Percentiles rank a stretch among this genome's conserved stretches.
Evolutionary conservation across 2,113 vertebrate genomes (phyloP).

Genomic region (Chaetura pelagica): DNA sequence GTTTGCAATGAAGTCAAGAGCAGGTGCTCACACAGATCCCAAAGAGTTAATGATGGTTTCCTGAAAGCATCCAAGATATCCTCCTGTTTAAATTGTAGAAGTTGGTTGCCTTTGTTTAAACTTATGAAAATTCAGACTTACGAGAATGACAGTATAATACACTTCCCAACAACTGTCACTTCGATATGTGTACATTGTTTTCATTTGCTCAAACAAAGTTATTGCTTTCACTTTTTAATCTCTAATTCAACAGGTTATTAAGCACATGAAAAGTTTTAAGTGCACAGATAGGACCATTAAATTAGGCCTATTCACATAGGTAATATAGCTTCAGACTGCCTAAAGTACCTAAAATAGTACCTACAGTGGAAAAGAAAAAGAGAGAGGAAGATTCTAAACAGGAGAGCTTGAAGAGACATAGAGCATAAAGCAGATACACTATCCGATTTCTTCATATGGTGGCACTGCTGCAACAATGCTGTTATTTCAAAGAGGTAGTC

Average conservation of each 20-base stretch:
- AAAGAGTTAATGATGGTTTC: neutral
- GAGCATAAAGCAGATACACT: slow-evolving; percentile 38
- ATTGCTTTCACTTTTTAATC: neutral
- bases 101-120: neutral
- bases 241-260: neutral
- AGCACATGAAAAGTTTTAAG: neutral
- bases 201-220: neutral
- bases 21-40: neutral
- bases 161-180: neutral
- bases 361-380: slow-evolving; percentile 3
- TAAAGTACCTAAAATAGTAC: neutral
- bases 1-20: neutral
- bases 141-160: neutral
- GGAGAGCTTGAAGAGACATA: slow-evolving; percentile 43
- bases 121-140: neutral
- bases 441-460: slow-evolving; percentile 69
- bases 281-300: neutral
- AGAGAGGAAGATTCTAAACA: slow-evolving; percentile 45
- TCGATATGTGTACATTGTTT: neutral
- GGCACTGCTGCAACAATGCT: slow-evolving; percentile 59
- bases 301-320: neutral
- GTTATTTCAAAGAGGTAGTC: slow-evolving; percentile 80
- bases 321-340: neutral
- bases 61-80: neutral
- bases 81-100: neutral